These are phyloP conservation scores for Blera fallax DNA, from an alignment of 2,888 invertebrate species.

Conservation along the genomic window DNA sequence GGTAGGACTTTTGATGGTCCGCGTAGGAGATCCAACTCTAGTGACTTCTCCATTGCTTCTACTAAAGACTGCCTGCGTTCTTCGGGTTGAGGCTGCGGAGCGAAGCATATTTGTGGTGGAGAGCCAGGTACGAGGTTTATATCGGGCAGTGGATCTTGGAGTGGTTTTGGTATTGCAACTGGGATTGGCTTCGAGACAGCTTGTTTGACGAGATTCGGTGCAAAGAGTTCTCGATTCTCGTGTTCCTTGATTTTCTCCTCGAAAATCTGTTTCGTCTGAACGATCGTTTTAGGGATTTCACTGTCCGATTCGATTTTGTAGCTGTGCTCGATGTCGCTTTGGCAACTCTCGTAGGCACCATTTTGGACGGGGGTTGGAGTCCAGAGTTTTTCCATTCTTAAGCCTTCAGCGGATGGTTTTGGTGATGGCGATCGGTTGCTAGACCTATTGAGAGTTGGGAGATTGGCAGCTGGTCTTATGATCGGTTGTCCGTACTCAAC, in stretches of 20 bases:
- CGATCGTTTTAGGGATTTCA: slow-evolving; percentile 75
- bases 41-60: slow-evolving; percentile 84
- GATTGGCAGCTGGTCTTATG: slow-evolving; percentile 79
- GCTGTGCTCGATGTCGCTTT: slow-evolving; percentile 76
- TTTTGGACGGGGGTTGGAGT: slow-evolving; percentile 79
- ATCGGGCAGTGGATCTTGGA: slow-evolving; percentile 81
- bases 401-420: slow-evolving; percentile 85
- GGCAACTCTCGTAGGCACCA: slow-evolving; percentile 75
- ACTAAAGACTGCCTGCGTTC: slow-evolving; percentile 83
- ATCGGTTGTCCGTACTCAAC: slow-evolving; percentile 80
- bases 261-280: slow-evolving; percentile 77
- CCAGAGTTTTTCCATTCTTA: slow-evolving; percentile 88
- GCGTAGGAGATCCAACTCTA: slow-evolving; percentile 83
- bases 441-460: slow-evolving; percentile 77
- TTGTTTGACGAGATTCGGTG: slow-evolving; percentile 83
- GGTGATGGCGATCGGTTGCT: slow-evolving; percentile 82
- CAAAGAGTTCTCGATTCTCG: slow-evolving; percentile 80
- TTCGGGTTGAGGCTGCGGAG: slow-evolving; percentile 82
- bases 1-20: slow-evolving; percentile 83
- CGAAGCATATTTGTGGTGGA: slow-evolving; percentile 87
- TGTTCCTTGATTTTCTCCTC: slow-evolving; percentile 75
- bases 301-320: slow-evolving; percentile 70
- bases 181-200: slow-evolving; percentile 76
- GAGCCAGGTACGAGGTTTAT: slow-evolving; percentile 86
- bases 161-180: slow-evolving; percentile 73